Conservation (phyloP, 2,888 invertebrate species). For the Onthophagus sagittarius region DNA sequence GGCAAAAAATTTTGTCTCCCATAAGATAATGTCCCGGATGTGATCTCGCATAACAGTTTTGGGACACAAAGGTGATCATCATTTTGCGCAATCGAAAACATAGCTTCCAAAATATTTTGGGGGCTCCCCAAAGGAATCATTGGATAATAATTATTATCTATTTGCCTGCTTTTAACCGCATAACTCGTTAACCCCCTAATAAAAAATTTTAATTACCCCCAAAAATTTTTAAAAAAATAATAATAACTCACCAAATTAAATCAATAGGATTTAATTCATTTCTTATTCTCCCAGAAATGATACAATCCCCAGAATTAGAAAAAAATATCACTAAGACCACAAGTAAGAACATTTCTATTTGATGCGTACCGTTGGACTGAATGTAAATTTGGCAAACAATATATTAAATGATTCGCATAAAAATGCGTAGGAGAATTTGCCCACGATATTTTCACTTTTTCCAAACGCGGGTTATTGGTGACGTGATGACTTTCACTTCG, state of each 20-base stretch:
- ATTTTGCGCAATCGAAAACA: conserved; percentile 62
- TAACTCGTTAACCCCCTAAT: conserved; percentile 11
- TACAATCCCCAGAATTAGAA: not conserved
- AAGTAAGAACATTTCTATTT: not conserved
- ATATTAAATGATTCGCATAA: not conserved
- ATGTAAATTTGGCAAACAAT: not conserved
- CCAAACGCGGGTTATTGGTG: not conserved
- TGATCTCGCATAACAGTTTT: conserved; percentile 73
- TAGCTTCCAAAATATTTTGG: conserved; percentile 48
- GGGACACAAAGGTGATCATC: conserved; percentile 80
- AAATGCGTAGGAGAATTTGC: not conserved
- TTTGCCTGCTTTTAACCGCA: conserved; percentile 1
- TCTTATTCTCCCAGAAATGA: not conserved
- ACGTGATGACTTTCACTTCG: not conserved
- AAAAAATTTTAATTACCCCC: not conserved
- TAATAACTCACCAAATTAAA: not conserved
- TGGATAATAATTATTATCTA: not conserved
- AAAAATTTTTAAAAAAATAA: not conserved
- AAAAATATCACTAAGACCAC: not conserved
- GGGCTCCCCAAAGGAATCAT: not conserved
- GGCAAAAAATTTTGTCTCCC: conserved; percentile 35
- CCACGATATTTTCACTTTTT: not conserved
- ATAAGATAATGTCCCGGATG: conserved; percentile 53
- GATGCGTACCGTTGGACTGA: not conserved
- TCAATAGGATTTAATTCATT: not conserved